phyloP scores from a whole-genome alignment of 2,113 vertebrate species.

The Anarrhichthys ocellatus region DNA sequence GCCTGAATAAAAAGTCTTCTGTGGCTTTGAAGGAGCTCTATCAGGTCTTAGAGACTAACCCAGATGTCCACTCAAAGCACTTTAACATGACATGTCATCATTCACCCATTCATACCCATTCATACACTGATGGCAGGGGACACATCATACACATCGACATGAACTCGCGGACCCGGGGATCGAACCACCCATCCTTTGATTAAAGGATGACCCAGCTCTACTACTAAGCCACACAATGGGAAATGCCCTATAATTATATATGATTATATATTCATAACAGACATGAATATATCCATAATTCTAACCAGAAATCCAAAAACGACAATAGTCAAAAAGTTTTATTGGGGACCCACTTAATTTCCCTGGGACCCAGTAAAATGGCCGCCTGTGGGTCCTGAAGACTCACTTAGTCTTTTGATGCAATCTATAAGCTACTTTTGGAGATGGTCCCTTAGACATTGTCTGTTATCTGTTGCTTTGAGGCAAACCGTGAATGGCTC shows the following conservation, averaged over 20 bases:
- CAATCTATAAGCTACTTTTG: constrained; percentile 3
- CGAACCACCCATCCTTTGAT: not conserved
- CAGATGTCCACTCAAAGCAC: not conserved
- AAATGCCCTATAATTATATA: not conserved
- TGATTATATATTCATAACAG: not conserved
- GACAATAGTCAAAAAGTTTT: not conserved
- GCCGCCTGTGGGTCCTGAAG: too few species aligned
- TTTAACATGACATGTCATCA: not conserved
- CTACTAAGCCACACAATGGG: too few species aligned
- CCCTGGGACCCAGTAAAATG: too few species aligned
- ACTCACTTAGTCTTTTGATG: not conserved
- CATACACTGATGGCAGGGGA: not conserved
- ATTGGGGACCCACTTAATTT: too few species aligned
- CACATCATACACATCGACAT: not conserved
- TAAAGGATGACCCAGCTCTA: not conserved
- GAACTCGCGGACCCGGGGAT: not conserved
- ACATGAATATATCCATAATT: not conserved
- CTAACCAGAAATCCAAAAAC: not conserved
- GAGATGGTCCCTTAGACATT: not conserved
- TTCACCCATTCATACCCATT: not conserved
- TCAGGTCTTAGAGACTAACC: not conserved
- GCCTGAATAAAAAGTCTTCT: not conserved
- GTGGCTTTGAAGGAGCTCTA: not conserved
- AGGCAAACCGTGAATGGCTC: constrained; percentile 49
- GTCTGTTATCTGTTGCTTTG: constrained; percentile 27